Conservation (phyloP, 1,140 invertebrate species). For the Metopolophium dirhodum region DNA sequence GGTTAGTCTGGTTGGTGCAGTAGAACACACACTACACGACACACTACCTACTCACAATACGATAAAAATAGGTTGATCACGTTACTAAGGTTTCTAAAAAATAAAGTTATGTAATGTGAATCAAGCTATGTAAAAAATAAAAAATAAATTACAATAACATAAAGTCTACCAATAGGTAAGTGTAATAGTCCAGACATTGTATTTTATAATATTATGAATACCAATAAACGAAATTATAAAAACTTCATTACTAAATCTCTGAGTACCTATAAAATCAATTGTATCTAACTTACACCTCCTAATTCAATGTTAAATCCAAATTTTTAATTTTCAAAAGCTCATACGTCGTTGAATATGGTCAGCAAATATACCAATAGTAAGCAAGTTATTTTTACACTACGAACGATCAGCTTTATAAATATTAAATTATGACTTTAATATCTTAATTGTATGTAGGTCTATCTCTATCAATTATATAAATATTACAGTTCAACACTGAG, state of each 20-base stretch:
- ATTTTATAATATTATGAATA: not conserved
- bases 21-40: not conserved
- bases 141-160: not conserved
- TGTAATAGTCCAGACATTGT: not conserved
- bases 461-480: not conserved
- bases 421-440: not conserved
- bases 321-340: not conserved
- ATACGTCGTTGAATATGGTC: not conserved
- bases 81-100: not conserved
- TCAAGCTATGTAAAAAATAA: not conserved
- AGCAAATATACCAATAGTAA: not conserved
- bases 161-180: not conserved
- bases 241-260: not conserved
- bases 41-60: not conserved
- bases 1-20: not conserved
- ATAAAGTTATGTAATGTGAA: not conserved
- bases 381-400: not conserved
- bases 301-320: not conserved
- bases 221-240: not conserved
- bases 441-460: not conserved
- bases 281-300: not conserved
- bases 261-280: not conserved
- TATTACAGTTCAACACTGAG: not conserved
- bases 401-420: not conserved
- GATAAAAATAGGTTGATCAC: not conserved